Conservation (phyloP, 2,113 vertebrate genomes). For the Nothobranchius kuhntae region DNA sequence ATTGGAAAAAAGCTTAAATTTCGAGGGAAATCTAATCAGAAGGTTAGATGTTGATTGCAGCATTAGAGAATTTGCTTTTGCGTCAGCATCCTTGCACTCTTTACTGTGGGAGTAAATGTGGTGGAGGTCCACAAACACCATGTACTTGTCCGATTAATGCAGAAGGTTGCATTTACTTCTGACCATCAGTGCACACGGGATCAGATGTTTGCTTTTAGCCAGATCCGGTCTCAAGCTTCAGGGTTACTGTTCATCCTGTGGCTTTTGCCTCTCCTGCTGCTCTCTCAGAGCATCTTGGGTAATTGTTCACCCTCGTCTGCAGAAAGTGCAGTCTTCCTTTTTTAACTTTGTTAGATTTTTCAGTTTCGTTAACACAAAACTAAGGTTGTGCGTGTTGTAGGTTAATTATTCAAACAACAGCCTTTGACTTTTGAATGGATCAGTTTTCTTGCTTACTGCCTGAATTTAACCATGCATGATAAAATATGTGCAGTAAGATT, state of each 20-base stretch:
- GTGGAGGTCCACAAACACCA: slow-evolving; percentile 26
- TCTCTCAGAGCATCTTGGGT: slow-evolving; percentile 18
- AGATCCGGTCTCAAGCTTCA: slow-evolving; percentile 31
- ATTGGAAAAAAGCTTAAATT: slow-evolving; percentile 20
- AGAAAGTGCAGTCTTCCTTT: neutral
- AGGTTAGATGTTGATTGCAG: slow-evolving; percentile 15
- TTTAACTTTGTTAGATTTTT: neutral
- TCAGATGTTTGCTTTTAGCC: slow-evolving; percentile 41
- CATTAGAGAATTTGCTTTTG: slow-evolving; percentile 65
- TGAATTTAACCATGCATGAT: too few species aligned
- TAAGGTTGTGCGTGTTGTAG: too few species aligned
- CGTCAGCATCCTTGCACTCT: slow-evolving; percentile 25
- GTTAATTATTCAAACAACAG: too few species aligned
- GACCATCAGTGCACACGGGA: slow-evolving; percentile 23
- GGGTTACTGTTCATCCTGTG: slow-evolving; percentile 14
- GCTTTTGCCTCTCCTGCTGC: slow-evolving; percentile 1
- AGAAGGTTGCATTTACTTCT: slow-evolving; percentile 45
- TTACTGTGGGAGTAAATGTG: slow-evolving; percentile 28
- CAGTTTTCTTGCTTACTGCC: too few species aligned
- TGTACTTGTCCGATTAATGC: slow-evolving; percentile 42
- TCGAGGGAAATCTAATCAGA: slow-evolving; percentile 11
- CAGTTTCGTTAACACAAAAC: neutral
- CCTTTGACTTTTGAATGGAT: too few species aligned
- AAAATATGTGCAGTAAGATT: too few species aligned
- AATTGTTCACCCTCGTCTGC: slow-evolving; percentile 13